These are phyloP conservation scores for Cottoperca gobio DNA, from an alignment of 2,797 vertebrate species.

Conservation along the genomic window DNA sequence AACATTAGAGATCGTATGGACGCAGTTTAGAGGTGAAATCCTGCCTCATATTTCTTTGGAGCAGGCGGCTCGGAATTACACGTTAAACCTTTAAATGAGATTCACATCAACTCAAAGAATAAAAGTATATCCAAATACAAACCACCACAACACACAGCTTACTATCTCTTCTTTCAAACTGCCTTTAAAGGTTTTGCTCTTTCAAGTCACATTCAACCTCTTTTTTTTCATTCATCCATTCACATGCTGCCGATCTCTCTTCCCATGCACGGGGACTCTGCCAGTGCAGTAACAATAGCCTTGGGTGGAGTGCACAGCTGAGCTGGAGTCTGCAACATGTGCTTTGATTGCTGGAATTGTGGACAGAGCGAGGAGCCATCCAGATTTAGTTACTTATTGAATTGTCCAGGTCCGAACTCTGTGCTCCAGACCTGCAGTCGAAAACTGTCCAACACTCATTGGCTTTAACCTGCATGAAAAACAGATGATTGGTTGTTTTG, in stretches of 20 bases:
- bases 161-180: conserved; percentile 23
- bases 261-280: conserved; percentile 69
- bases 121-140: too few species aligned
- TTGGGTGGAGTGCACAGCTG: conserved; percentile 79
- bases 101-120: too few species aligned
- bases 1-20: too few species aligned
- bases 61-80: too few species aligned
- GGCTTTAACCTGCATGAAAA: conserved; percentile 22
- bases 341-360: conserved; percentile 70
- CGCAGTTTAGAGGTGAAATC: too few species aligned
- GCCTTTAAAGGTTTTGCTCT: conserved; percentile 18
- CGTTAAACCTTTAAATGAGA: too few species aligned
- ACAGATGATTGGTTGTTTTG: conserved; percentile 18
- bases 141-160: background rate
- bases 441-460: conserved; percentile 21
- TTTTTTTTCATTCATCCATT: conserved; percentile 44
- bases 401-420: conserved; percentile 30
- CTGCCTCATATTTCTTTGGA: too few species aligned
- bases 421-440: conserved; percentile 17
- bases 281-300: conserved; percentile 77
- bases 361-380: conserved; percentile 46
- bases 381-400: conserved; percentile 53
- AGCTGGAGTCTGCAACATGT: conserved; percentile 72
- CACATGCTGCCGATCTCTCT: conserved; percentile 68
- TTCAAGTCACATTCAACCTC: conserved; percentile 32